These are phyloP conservation scores for Gorsachius magnificus DNA, from an alignment of 2,797 vertebrate species.

Conservation along the genomic window DNA sequence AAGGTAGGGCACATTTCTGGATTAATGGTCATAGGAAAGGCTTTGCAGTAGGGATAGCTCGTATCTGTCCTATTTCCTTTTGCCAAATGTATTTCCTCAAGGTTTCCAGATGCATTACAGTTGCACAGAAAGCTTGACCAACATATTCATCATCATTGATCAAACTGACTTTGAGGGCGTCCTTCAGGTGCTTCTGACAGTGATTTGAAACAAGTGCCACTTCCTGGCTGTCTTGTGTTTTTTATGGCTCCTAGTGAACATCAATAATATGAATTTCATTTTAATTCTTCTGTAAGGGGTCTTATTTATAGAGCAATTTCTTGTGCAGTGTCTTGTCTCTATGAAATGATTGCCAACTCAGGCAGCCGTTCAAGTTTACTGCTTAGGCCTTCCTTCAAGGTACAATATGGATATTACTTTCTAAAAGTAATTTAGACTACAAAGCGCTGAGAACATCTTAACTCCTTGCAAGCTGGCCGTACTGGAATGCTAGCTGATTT, in stretches of 20 bases:
- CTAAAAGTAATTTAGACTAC: conserved; percentile 74
- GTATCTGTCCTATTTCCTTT: conserved; percentile 29
- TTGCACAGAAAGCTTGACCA: conserved; percentile 39
- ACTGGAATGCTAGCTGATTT: background rate
- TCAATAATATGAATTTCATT: conserved; percentile 82
- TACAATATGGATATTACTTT: conserved; percentile 76
- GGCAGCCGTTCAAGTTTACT: conserved; percentile 79
- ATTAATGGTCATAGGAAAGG: background rate
- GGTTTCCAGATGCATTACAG: conserved; percentile 58
- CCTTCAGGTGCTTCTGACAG: conserved; percentile 71
- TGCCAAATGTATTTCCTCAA: conserved; percentile 65
- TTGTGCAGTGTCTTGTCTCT: conserved; percentile 76
- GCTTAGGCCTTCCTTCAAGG: conserved; percentile 78
- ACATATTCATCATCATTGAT: conserved; percentile 64
- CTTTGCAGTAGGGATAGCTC: background rate
- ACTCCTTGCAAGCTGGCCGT: conserved; percentile 52
- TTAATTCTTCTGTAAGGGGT: conserved; percentile 80
- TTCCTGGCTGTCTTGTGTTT: conserved; percentile 65
- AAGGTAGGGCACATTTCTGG: background rate
- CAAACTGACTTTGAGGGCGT: conserved; percentile 72
- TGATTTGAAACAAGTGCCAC: conserved; percentile 73
- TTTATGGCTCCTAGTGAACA: conserved; percentile 72
- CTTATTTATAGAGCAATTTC: conserved; percentile 84
- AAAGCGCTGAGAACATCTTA: conserved; percentile 49
- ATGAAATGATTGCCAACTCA: conserved; percentile 79